Conservation (phyloP, 1,140 invertebrate species). For the Drosophila albomicans region DNA sequence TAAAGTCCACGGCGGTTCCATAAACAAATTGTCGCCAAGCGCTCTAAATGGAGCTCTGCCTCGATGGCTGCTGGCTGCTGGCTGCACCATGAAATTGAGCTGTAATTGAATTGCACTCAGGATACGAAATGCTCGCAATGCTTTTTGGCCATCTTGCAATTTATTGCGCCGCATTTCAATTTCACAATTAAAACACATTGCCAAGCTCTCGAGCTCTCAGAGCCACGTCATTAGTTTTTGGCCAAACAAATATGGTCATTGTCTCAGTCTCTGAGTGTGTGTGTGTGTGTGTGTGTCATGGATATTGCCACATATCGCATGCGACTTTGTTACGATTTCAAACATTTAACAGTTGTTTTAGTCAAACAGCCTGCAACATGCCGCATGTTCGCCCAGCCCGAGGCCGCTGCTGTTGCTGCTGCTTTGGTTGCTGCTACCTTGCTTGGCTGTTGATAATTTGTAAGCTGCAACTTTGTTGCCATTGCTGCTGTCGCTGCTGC, state of each 20-base stretch:
- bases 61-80: conserved; percentile 6
- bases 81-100: conserved; percentile 73
- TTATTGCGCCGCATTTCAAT: conserved; percentile 71
- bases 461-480: conserved; percentile 43
- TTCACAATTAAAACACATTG: conserved; percentile 77
- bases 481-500: conserved; percentile 14
- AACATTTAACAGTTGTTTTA: conserved; percentile 80
- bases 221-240: conserved; percentile 79
- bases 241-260: conserved; percentile 74
- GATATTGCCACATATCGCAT: conserved; percentile 55
- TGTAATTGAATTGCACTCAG: conserved; percentile 79
- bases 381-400: conserved; percentile 47
- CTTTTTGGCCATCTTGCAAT: conserved; percentile 79
- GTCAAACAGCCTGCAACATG: conserved; percentile 35
- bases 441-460: conserved; percentile 52
- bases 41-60: conserved; percentile 71
- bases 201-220: conserved; percentile 28
- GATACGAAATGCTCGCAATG: conserved; percentile 54
- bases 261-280: conserved; percentile 33
- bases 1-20: conserved; percentile 78
- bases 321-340: conserved; percentile 73
- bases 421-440: conserved; percentile 23
- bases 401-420: conserved; percentile 28
- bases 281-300: conserved; percentile 33
- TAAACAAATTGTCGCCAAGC: conserved; percentile 81